Conservation (phyloP, 2,113 vertebrate genomes). For the Psittacula cyanocephala region DNA sequence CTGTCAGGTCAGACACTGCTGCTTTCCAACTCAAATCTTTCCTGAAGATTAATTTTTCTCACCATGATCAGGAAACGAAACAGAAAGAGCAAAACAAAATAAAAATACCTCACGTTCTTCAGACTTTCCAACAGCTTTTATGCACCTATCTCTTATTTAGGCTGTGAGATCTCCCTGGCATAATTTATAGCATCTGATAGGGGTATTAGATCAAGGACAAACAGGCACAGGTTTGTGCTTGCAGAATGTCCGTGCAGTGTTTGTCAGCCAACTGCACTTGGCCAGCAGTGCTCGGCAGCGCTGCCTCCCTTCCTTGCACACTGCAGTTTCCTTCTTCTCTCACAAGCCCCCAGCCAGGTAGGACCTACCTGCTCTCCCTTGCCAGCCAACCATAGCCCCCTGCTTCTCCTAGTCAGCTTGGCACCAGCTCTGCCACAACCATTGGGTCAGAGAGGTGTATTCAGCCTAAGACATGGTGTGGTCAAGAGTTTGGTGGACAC, state of each 20-base stretch:
- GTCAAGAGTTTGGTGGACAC: not conserved
- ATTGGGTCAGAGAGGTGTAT: not conserved
- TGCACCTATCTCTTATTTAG: not conserved
- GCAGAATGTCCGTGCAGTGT: not conserved
- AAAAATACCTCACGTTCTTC: not conserved
- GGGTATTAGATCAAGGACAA: not conserved
- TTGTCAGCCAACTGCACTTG: not conserved
- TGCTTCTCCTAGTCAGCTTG: not conserved
- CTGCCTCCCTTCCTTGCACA: not conserved
- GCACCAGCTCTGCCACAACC: not conserved
- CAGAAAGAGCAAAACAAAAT: not conserved
- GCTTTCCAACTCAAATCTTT: not conserved
- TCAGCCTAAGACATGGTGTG: accelerated
- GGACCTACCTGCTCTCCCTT: not conserved
- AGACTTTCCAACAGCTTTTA: not conserved
- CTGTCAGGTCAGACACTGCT: not conserved
- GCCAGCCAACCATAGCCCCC: not conserved
- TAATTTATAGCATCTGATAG: not conserved
- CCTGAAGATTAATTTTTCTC: not conserved
- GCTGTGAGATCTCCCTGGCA: not conserved
- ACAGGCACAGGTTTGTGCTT: not conserved
- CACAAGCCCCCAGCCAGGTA: not conserved
- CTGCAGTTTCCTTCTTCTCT: not conserved
- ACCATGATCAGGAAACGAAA: not conserved
- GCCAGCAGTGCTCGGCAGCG: accelerated